Conservation (phyloP, 2,113 vertebrate species). For the Salvelinus namaycush region DNA sequence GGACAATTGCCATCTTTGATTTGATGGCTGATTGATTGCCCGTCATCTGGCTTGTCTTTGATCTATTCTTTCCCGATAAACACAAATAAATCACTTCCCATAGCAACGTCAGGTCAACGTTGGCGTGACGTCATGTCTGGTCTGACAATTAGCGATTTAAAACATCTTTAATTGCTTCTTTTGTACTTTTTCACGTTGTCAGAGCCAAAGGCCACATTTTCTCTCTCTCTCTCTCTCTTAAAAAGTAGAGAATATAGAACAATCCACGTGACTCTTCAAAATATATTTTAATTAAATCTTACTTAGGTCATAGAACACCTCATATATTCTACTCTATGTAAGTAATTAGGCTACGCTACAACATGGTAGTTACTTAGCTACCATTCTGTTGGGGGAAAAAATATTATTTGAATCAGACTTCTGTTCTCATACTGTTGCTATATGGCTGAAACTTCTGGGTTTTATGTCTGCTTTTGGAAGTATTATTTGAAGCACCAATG, state of each 20-base stretch:
- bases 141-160: slow-evolving; percentile 75
- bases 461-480: not conserved
- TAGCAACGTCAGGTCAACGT: slow-evolving; percentile 74
- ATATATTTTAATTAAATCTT: not conserved
- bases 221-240: not conserved
- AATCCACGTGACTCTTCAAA: not conserved
- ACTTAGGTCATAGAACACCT: not conserved
- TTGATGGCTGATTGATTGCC: slow-evolving; percentile 97
- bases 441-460: not conserved
- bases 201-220: not conserved
- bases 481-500: not conserved
- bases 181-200: slow-evolving; percentile 35
- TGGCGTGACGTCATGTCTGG: slow-evolving; percentile 85
- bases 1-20: slow-evolving; percentile 94
- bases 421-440: not conserved
- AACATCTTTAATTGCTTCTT: slow-evolving; percentile 64
- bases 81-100: slow-evolving; percentile 94
- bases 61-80: slow-evolving; percentile 99
- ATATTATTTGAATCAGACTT: not conserved
- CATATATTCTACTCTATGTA: not conserved
- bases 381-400: not conserved
- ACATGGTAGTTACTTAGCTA: not conserved
- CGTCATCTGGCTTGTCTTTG: slow-evolving; percentile 90
- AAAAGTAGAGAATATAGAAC: not conserved
- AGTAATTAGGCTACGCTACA: not conserved